phyloP scores from a whole-genome alignment of 2,113 vertebrate genomes.

The Agapornis roseicollis region DNA sequence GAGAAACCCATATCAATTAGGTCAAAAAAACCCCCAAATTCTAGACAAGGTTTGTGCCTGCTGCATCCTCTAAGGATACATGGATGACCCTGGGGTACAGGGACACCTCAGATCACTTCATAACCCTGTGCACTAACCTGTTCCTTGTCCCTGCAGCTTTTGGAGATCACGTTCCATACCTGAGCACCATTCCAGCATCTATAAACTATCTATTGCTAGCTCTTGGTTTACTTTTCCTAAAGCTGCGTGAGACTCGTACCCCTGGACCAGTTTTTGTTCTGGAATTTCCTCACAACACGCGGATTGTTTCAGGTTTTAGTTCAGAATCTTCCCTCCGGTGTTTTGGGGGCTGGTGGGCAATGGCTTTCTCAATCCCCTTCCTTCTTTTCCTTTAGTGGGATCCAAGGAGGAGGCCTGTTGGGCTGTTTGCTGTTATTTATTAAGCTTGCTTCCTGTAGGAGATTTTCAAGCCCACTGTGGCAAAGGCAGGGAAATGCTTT shows the following conservation, averaged over 20 bases:
- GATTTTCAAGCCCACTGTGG: neutral
- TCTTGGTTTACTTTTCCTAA: neutral
- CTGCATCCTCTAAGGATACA: neutral
- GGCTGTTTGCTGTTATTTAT: constrained; percentile 26
- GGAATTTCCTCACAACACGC: neutral
- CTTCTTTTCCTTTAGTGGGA: neutral
- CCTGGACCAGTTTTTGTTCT: neutral
- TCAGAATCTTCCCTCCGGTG: neutral
- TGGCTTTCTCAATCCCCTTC: neutral
- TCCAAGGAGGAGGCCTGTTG: neutral
- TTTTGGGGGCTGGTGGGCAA: neutral
- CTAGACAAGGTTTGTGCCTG: neutral
- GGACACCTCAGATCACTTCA: neutral
- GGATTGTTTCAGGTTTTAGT: neutral
- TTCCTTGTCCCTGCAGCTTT: neutral
- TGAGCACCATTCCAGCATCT: neutral
- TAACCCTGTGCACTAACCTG: neutral
- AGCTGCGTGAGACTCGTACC: neutral
- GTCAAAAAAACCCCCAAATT: neutral
- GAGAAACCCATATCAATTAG: neutral
- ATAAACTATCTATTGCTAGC: neutral
- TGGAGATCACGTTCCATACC: neutral
- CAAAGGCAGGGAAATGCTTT: neutral
- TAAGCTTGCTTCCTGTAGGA: constrained; percentile 18
- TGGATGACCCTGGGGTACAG: neutral